phyloP scores from a whole-genome alignment of 2,888 invertebrate species.

The Drosophila percnosoma region DNA sequence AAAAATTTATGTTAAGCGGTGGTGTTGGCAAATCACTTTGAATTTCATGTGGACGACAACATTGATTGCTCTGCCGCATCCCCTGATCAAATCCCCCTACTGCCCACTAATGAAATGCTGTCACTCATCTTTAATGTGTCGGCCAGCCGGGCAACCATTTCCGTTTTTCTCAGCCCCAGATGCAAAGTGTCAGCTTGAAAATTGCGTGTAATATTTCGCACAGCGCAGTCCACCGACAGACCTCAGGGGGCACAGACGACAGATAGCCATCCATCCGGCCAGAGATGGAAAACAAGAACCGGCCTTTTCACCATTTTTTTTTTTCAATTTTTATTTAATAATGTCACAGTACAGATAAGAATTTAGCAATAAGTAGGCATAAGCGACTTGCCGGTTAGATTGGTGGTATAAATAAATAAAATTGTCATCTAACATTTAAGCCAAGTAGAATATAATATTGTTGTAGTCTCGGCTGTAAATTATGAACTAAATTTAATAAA shows the following conservation, averaged over 20 bases:
- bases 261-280: constrained; percentile 17
- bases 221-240: constrained; percentile 15
- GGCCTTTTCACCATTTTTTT: background rate
- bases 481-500: background rate
- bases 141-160: constrained; percentile 55
- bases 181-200: constrained; percentile 60
- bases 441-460: background rate
- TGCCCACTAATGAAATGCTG: constrained; percentile 49
- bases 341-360: background rate
- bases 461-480: background rate
- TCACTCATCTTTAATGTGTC: constrained; percentile 66
- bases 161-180: constrained; percentile 34
- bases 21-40: constrained; percentile 49
- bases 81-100: background rate
- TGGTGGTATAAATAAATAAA: background rate
- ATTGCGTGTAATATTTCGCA: constrained; percentile 66
- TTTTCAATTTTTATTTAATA: background rate
- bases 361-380: background rate
- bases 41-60: constrained; percentile 49
- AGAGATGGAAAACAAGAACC: constrained; percentile 1
- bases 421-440: background rate
- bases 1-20: constrained; percentile 21
- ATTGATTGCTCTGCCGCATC: constrained; percentile 7
- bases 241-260: constrained; percentile 8
- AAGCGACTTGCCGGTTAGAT: background rate